phyloP scores from a whole-genome alignment of 2,888 invertebrate genomes.

The Tiliacea citrago region DNA sequence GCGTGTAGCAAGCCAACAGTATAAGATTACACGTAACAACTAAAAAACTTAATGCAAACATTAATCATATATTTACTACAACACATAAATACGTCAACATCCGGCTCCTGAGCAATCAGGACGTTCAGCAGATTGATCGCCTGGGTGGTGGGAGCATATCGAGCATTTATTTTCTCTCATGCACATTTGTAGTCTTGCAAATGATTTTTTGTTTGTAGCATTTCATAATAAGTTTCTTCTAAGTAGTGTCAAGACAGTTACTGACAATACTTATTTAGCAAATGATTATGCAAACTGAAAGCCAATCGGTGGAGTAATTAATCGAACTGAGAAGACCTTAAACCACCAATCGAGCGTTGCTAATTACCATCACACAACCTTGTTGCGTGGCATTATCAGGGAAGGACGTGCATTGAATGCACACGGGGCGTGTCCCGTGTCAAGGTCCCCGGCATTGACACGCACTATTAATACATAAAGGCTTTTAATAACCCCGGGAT shows the following conservation, averaged over 20 bases:
- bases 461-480: conserved; percentile 57
- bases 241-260: neutral
- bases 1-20: too few species aligned
- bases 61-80: too few species aligned
- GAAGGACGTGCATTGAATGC: conserved; percentile 42
- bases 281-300: neutral
- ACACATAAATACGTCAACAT: too few species aligned
- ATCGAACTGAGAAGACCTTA: conserved; percentile 3
- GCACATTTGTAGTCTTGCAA: neutral
- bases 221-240: neutral
- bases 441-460: conserved; percentile 53
- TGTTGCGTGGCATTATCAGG: conserved; percentile 24
- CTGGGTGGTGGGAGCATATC: too few species aligned
- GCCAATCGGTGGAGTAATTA: neutral
- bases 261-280: neutral
- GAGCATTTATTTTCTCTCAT: neutral
- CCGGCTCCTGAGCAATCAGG: too few species aligned
- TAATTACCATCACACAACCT: conserved; percentile 37
- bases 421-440: conserved; percentile 12
- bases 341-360: conserved; percentile 8
- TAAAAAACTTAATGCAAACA: too few species aligned
- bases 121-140: too few species aligned
- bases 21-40: too few species aligned
- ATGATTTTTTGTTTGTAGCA: neutral
- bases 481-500: conserved; percentile 39